phyloP scores from a whole-genome alignment of 2,797 vertebrate species.

The Choloepus didactylus region DNA sequence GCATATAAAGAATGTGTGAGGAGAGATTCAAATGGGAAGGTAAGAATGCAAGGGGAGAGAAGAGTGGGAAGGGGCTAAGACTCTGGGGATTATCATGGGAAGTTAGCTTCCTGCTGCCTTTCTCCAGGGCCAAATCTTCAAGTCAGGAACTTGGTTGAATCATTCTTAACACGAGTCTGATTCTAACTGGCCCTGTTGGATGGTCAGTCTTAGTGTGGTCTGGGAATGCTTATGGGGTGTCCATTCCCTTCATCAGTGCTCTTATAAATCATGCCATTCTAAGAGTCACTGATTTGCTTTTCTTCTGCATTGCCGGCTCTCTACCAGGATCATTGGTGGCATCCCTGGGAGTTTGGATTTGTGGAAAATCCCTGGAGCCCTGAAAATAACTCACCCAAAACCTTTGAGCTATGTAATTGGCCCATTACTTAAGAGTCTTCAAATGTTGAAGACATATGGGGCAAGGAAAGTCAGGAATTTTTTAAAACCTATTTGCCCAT shows the following conservation, averaged over 20 bases:
- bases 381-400: background rate
- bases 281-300: constrained; percentile 57
- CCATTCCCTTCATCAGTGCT: background rate
- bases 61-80: background rate
- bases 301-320: constrained; percentile 22
- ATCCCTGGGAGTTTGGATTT: constrained; percentile 36
- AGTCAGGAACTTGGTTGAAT: constrained; percentile 45
- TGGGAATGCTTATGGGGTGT: background rate
- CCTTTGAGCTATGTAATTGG: background rate
- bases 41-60: background rate
- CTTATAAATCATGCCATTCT: constrained; percentile 43
- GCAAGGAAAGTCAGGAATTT: background rate
- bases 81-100: background rate
- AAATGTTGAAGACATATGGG: background rate
- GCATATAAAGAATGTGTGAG: background rate
- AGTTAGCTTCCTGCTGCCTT: constrained; percentile 5
- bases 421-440: background rate
- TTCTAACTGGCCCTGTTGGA: background rate
- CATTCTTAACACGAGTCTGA: background rate
- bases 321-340: background rate
- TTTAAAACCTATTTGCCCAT: background rate
- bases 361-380: constrained; percentile 23
- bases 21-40: background rate
- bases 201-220: constrained; percentile 34
- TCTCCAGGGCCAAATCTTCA: background rate